Base-by-base conservation (phyloP, 2,888 invertebrate genomes). In the Amblyjoppa proteus region DNA sequence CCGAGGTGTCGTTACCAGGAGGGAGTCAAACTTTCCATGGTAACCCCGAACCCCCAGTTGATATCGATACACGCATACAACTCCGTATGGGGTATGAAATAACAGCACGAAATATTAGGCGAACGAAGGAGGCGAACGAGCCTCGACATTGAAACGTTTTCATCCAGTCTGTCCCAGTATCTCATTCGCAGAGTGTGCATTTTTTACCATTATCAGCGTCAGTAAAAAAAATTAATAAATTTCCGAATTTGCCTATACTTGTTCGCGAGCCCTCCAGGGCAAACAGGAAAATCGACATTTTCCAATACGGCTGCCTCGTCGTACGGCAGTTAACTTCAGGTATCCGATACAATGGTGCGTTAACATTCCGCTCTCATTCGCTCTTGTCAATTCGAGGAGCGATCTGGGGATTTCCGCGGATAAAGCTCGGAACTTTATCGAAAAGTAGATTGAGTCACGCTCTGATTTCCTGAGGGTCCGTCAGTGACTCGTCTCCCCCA, bases 21-120 rank as follows among this genome's bases (percentile, higher is more conserved):
- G 77, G 61, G 70, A 84, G 77, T 71, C 88, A 92, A 92, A 92
- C 91, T 89, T 89, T 86, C 92, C 91, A 92, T 92, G 91, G 91
- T 87, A 91, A 91, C 58, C 58, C 91, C 49, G 78, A 85, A 58
- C 68, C 84, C 75, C 58, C 61, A 31, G 28, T 69, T 77, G 66
- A 81, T 75, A 51, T 81, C 68, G 38, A 68, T 80, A 38, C 45
- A 51, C 34, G 31, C 58, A 31, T 49, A 31, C 38, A 31, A 28
- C 9, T 9, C 25, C 61, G n/a, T 25, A 28, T 38, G 7, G 34
- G 38, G n/a, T 7, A 78, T 56, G 61, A 13, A 45, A 69, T 20
- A 64, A 34, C 51, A 34, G 64, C 56, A 49, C 34, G 25, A 51
- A 68, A 71, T 71, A 73, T 61, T 45, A 6, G 25, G 71, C n/a